phyloP scores from a whole-genome alignment of 2,888 invertebrate genomes.

The Drosophila atroscutellata region DNA sequence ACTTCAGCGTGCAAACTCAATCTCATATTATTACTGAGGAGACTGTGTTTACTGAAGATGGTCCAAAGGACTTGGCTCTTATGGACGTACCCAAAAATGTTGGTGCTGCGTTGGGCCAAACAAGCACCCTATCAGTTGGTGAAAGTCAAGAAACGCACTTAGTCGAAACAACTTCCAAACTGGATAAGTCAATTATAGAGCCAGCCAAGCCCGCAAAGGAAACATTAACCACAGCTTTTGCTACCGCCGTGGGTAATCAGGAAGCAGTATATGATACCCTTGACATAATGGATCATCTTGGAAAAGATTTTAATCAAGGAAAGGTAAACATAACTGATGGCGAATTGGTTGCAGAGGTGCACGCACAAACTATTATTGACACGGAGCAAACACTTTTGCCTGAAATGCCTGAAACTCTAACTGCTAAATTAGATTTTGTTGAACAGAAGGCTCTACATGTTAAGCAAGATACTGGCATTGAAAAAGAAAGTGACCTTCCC shows the following conservation, averaged over 20 bases:
- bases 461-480: conserved; percentile 87
- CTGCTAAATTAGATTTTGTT: conserved; percentile 60
- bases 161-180: conserved; percentile 40
- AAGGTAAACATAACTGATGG: conserved; percentile 86
- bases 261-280: conserved; percentile 87
- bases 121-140: conserved; percentile 47
- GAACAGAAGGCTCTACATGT: conserved; percentile 88
- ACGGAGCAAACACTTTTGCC: conserved; percentile 86
- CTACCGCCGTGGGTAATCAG: conserved; percentile 88
- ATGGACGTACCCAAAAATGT: conserved; percentile 34
- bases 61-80: conserved; percentile 21
- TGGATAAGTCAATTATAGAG: conserved; percentile 85
- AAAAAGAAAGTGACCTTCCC: conserved; percentile 88
- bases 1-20: conserved; percentile 87
- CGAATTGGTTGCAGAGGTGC: conserved; percentile 87
- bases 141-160: conserved; percentile 53
- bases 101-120: conserved; percentile 36
- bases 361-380: conserved; percentile 88
- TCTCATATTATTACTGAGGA: conserved; percentile 87
- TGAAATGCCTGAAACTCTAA: conserved; percentile 28
- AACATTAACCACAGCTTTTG: conserved; percentile 87
- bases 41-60: conserved; percentile 80
- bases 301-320: conserved; percentile 84
- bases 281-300: conserved; percentile 33
- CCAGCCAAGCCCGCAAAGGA: conserved; percentile 85